These are phyloP conservation scores for Lithophane socia DNA, from an alignment of 2,888 invertebrate genomes.

Conservation along the genomic window DNA sequence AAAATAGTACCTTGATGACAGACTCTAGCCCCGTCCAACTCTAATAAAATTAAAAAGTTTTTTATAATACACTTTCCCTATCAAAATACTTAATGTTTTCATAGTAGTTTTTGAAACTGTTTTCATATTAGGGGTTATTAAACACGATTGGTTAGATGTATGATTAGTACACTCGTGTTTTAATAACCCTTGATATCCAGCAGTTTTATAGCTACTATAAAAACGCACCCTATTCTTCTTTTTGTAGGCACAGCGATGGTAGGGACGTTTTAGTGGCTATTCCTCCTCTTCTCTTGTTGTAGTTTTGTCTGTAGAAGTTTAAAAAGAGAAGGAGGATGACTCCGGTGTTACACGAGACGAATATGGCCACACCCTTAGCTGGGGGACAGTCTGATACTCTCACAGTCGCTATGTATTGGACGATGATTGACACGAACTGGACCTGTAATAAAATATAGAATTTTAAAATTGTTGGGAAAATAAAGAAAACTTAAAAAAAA, in stretches of 20 bases:
- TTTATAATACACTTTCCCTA: slow-evolving; percentile 10
- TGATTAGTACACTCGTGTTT: neutral
- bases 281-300: slow-evolving; percentile 69
- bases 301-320: slow-evolving; percentile 91
- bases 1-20: slow-evolving; percentile 9
- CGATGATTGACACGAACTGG: slow-evolving; percentile 91
- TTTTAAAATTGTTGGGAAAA: neutral
- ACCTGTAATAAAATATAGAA: slow-evolving; percentile 79
- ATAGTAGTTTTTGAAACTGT: neutral
- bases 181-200: neutral
- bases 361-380: slow-evolving; percentile 89
- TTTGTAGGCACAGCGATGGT: slow-evolving; percentile 59
- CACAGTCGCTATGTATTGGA: slow-evolving; percentile 88
- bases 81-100: neutral
- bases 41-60: neutral
- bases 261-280: slow-evolving; percentile 19
- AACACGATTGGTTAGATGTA: neutral
- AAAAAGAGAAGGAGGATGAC: slow-evolving; percentile 92
- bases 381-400: slow-evolving; percentile 91
- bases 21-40: neutral
- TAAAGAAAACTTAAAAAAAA: neutral
- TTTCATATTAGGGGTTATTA: neutral
- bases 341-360: slow-evolving; percentile 89
- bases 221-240: slow-evolving; percentile 53
- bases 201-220: neutral